Conservation (phyloP, 2,888 invertebrate genomes). For the Heliconius cydno region DNA sequence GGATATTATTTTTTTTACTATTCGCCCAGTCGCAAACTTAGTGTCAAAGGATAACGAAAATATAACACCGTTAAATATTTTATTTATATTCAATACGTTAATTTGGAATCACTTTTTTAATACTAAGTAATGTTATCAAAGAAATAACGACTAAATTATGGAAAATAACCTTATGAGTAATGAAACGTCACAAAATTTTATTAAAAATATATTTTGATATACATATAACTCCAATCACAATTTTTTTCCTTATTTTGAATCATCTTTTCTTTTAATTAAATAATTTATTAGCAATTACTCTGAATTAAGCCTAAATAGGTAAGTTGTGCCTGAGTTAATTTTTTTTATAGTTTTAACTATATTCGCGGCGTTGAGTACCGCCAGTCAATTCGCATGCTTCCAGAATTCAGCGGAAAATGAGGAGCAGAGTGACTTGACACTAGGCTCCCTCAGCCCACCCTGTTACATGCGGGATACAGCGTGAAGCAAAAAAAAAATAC, state of each 20-base stretch:
- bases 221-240: too few species aligned
- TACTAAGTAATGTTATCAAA: neutral
- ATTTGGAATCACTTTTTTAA: neutral
- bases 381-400: too few species aligned
- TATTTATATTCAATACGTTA: too few species aligned
- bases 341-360: too few species aligned
- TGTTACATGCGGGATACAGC: too few species aligned
- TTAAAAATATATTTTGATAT: neutral
- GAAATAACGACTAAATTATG: neutral
- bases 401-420: too few species aligned
- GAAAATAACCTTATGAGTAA: neutral
- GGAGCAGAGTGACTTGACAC: too few species aligned
- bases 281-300: neutral
- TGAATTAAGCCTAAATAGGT: neutral
- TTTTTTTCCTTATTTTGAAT: neutral
- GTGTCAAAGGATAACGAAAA: too few species aligned
- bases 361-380: too few species aligned
- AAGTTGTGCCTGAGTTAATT: neutral
- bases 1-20: too few species aligned
- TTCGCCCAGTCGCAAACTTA: too few species aligned
- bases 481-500: constrained; percentile 47
- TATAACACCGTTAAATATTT: neutral
- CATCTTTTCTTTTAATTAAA: neutral
- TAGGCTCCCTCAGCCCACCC: too few species aligned
- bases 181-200: neutral